Percentiles rank a stretch among this genome's conserved stretches.
phyloP scores from a whole-genome alignment of 2,888 invertebrate genomes.

The Ormyrus rosae region DNA sequence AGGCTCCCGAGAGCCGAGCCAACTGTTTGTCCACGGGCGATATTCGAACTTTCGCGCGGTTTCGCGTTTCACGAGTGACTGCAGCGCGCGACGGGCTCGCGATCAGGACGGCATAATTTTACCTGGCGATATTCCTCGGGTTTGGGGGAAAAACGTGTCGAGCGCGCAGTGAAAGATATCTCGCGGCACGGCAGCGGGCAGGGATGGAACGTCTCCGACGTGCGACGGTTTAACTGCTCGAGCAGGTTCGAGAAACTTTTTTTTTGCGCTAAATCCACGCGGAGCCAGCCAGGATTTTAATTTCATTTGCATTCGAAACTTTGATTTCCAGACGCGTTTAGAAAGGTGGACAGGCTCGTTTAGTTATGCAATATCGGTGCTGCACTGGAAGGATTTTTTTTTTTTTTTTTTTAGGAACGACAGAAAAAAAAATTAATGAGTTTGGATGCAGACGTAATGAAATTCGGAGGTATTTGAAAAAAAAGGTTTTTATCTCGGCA shows the following conservation, averaged over 20 bases:
- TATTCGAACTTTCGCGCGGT: constrained; percentile 61
- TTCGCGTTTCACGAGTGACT: constrained; percentile 31
- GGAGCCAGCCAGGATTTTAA: too few relatives aligned
- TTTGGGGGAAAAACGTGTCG: constrained; percentile 10
- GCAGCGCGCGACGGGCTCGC: not conserved
- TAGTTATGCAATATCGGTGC: too few relatives aligned
- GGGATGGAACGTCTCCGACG: constrained; percentile 25
- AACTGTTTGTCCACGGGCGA: not conserved
- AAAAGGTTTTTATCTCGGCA: too few relatives aligned
- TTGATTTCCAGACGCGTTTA: too few relatives aligned
- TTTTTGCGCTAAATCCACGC: too few relatives aligned
- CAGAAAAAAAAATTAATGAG: too few relatives aligned
- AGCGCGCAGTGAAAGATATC: constrained; percentile 33
- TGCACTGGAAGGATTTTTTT: too few relatives aligned
- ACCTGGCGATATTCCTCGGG: not conserved
- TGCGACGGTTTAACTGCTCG: not conserved
- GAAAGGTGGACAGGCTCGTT: too few relatives aligned
- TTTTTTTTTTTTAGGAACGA: too few relatives aligned
- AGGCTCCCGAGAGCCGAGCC: too few relatives aligned
- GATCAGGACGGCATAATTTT: not conserved
- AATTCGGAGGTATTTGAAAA: too few relatives aligned
- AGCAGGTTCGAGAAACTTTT: not conserved
- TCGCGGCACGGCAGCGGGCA: not conserved
- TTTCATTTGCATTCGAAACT: not conserved
- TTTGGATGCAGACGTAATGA: too few relatives aligned